Percentiles rank a stretch among this genome's conserved stretches.
These are phyloP conservation scores for Anguilla megastoma DNA, from an alignment of 2,797 vertebrate species.

Conservation along the genomic window DNA sequence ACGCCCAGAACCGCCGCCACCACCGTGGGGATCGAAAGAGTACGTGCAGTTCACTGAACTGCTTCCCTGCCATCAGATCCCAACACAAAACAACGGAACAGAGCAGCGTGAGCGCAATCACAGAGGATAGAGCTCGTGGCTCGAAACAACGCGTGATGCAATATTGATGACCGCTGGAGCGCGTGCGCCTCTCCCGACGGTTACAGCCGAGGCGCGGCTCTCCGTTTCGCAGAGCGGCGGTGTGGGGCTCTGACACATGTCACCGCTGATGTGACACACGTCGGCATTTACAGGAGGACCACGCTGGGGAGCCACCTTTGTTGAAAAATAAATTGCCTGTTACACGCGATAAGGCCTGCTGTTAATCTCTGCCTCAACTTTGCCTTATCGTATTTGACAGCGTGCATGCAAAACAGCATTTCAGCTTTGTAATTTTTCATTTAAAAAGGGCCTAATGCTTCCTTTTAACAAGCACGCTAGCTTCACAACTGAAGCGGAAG, in stretches of 20 bases:
- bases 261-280: conserved; percentile 53
- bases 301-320: conserved; percentile 49
- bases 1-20: conserved; percentile 38
- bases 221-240: conserved; percentile 39
- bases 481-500: neutral
- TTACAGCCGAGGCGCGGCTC: neutral
- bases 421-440: neutral
- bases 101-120: conserved; percentile 50
- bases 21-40: conserved; percentile 48
- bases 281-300: conserved; percentile 43
- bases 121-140: conserved; percentile 55
- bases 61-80: conserved; percentile 48
- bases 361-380: conserved; percentile 38
- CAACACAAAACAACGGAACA: conserved; percentile 44
- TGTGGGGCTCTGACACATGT: conserved; percentile 56
- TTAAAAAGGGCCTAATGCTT: neutral
- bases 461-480: neutral
- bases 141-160: conserved; percentile 61
- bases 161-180: conserved; percentile 67
- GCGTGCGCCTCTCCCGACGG: conserved; percentile 27
- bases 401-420: neutral
- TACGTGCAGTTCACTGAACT: conserved; percentile 42
- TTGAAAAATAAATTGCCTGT: conserved; percentile 62
- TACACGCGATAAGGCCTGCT: conserved; percentile 46
- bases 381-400: neutral